Evolutionary conservation across 2,113 vertebrate species (phyloP).

Genomic region (Baryphthengus martii): DNA sequence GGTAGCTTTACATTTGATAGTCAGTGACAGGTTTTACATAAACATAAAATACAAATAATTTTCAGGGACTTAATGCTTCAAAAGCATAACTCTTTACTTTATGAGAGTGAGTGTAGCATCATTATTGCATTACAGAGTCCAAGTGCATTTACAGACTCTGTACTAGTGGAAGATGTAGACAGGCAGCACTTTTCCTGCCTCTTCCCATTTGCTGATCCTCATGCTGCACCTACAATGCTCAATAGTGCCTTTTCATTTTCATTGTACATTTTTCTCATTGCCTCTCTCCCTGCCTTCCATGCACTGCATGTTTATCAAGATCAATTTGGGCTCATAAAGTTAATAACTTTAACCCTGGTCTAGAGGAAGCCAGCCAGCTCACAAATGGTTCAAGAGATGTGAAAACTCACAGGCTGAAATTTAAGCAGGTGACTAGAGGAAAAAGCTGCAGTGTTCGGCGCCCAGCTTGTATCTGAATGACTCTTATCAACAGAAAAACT

Average conservation of each 20-base stretch:
- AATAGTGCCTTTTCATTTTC: not conserved
- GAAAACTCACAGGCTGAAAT: not conserved
- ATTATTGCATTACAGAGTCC: not conserved
- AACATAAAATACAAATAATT: not conserved
- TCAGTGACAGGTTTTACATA: not conserved
- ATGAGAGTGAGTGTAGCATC: not conserved
- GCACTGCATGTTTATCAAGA: not conserved
- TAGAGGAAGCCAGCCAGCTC: not conserved
- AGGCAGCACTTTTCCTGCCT: not conserved
- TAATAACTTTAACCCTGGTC: not conserved
- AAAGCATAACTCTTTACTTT: not conserved
- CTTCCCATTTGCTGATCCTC: not conserved
- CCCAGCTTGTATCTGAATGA: not conserved
- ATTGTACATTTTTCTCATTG: not conserved
- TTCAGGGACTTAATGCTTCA: not conserved
- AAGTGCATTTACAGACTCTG: not conserved
- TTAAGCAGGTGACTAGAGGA: not conserved
- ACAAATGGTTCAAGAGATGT: not conserved
- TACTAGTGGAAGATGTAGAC: not conserved
- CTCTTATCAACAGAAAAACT: not conserved
- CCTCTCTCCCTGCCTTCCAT: not conserved
- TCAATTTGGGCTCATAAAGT: not conserved
- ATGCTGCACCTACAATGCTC: rapidly evolving
- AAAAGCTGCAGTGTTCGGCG: not conserved
- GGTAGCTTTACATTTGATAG: constrained; percentile 13